Evolutionary conservation across 2,888 invertebrate genomes (phyloP), one percentile per base, ranked within the genome.

Genomic region (Galerucella nymphaeae): DNA sequence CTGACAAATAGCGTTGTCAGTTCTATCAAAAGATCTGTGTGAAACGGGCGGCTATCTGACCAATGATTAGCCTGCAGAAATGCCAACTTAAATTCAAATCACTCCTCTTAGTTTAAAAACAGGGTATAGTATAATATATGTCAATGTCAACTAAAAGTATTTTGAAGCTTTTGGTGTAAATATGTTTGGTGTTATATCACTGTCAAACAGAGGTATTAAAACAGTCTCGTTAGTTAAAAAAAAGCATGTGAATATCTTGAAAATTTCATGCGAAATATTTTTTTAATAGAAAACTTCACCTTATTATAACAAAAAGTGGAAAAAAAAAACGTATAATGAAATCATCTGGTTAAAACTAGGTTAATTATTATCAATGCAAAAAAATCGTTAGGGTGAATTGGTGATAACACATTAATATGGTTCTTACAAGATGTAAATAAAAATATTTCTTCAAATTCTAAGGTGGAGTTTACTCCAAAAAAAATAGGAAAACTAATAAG

Each of bases 241-340:
- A 11, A 70, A 61, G n/a, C 68, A 38, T 61, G 50, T n/a, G 3
- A 38, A 50, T 14, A 61, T 55, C 23, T 76, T 77, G 75, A 75
- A 76, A 70, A 73, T 73, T 72, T 73, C 70, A 76, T 79, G 71
- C 76, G 77, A 77, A 76, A 70, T 66, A 76, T 76, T 77, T 76
- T 78, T 79, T 84, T 80, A 82, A 84, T 86, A 88, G 88, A 86
- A 88, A 88, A 88, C 88, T 88, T 86, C 88, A 88, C 88, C 88
- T 87, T 87, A 74, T 70, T 41, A 50, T 55, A 63, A 69, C 13
- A 53, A 62, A 14, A 8, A 38, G 30, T 38, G 38, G 59, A 55
- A 16, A 48, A 59, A 16, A 67, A 59, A 16, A 61, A 67, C 8
- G 20, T 42, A n/a, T n/a, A n/a, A 58, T 68, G 55, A 65, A 68